A percentile compares a stretch with the other conserved stretches of the same genome.
phyloP scores from a whole-genome alignment of 2,797 vertebrate species.

The Gallinago stenura region DNA sequence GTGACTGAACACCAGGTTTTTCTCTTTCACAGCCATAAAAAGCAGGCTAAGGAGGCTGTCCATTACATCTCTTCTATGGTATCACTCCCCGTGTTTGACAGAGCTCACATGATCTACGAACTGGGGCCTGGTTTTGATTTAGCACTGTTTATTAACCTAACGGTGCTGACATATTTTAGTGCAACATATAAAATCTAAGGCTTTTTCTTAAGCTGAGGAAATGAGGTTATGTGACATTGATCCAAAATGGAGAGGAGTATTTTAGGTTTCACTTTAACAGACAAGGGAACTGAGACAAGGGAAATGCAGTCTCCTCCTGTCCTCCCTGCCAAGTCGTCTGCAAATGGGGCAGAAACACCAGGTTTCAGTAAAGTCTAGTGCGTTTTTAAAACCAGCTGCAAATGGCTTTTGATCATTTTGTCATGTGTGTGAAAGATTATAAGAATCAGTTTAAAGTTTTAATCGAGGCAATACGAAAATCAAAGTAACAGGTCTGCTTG shows the following conservation, averaged over 20 bases:
- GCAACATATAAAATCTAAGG: conserved; percentile 76
- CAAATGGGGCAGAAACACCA: conserved; percentile 45
- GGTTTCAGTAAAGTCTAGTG: not conserved
- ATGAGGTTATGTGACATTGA: conserved; percentile 79
- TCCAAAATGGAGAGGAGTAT: conserved; percentile 73
- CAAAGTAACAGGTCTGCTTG: not conserved
- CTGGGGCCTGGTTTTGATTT: conserved; percentile 72
- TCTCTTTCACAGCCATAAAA: conserved; percentile 65
- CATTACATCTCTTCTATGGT: conserved; percentile 43
- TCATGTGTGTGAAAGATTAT: not conserved
- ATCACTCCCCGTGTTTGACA: conserved; percentile 48
- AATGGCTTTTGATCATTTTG: conserved; percentile 34
- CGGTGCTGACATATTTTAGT: conserved; percentile 76
- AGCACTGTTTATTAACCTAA: conserved; percentile 72
- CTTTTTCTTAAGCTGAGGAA: conserved; percentile 78
- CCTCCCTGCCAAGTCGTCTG: conserved; percentile 37
- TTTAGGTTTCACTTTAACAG: conserved; percentile 62
- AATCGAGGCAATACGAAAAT: not conserved
- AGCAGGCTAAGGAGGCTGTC: conserved; percentile 13
- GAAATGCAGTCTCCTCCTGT: conserved; percentile 34
- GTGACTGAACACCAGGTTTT: conserved; percentile 65
- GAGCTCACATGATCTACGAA: conserved; percentile 57
- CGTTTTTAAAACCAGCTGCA: conserved; percentile 8
- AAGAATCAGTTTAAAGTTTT: not conserved
- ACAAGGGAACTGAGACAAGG: conserved; percentile 31